Conservation (phyloP, 2,888 invertebrate species). For the Heteropelma amictum region DNA sequence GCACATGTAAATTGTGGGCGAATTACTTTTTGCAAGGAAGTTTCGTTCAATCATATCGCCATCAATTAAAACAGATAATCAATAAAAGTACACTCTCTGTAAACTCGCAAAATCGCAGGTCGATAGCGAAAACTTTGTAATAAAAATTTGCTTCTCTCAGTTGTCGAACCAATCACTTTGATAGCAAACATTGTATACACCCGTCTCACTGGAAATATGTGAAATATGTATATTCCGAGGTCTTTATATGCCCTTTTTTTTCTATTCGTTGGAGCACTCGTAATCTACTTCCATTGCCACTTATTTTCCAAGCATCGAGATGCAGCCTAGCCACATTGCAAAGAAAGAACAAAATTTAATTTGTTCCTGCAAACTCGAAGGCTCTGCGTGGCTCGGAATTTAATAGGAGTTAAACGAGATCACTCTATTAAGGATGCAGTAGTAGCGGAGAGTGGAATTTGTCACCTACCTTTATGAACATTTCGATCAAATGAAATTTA, state of each 20-base stretch:
- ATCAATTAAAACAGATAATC: constrained; percentile 46
- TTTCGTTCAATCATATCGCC: constrained; percentile 9
- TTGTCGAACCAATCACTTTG: constrained; percentile 8
- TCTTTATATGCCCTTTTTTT: constrained; percentile 25
- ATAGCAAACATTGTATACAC: constrained; percentile 9
- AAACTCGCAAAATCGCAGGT: constrained; percentile 8
- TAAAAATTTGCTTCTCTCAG: constrained; percentile 57
- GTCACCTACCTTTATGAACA: background rate
- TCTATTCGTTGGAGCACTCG: constrained; percentile 32
- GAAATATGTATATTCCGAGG: constrained; percentile 12
- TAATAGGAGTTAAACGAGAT: constrained; percentile 10
- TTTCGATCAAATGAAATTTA: background rate
- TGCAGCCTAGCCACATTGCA: constrained; percentile 1
- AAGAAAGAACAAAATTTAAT: constrained; percentile 39
- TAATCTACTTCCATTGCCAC: constrained; percentile 43
- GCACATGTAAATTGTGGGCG: too few relatives aligned
- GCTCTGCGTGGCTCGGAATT: constrained; percentile 18
- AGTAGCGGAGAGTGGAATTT: constrained; percentile 1
- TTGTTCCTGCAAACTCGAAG: constrained; percentile 41
- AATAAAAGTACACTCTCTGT: constrained; percentile 9
- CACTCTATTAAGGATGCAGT: constrained; percentile 6
- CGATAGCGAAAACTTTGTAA: constrained; percentile 60
- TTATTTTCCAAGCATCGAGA: constrained; percentile 36
- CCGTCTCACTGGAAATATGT: background rate
- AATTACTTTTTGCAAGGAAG: background rate